Base-by-base conservation (phyloP, 2,113 vertebrate species). In the Eolophus roseicapilla region DNA sequence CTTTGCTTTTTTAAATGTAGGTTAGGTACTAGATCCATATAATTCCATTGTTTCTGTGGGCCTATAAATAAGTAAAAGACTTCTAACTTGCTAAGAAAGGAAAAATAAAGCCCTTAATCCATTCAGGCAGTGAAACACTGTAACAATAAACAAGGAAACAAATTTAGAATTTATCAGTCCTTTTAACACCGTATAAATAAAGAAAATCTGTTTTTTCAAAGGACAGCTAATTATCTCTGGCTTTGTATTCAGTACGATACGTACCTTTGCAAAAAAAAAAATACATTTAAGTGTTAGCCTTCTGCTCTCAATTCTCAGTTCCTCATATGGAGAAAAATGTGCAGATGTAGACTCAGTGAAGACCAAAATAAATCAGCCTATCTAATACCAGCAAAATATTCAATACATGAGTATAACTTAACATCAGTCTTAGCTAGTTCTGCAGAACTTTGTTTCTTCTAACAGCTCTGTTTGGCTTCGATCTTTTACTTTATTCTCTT, bases 221-320 rank as follows among this genome's bases (percentile, higher is more conserved):
- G 11, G 24, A 67, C 55, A 59, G 6, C 0, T 49, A 12, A 37
- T 70, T 70, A 52, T n/a, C 13, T 71, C 23, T 9, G 8, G 2
- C 3, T 59, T 85, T 46, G 17, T 67, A 20, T 28, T 55, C 7
- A 74, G 7, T 21, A 19, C 31, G 4, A 10, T 41, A 53, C 13
- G 33, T 5, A 39, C 2, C 7, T 70, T 47, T 41, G 10, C 7
- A 21, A 75, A 89, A 73, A 47, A 57, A 37, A 20, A 12, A 6
- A n/a, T 3, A 18, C 39, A 39, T 39, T 39, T 39, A 75, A 71
- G 8, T 4, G 1, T 1, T 59, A 60, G 1, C 2, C 6, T 74
- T 81, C 21, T 64, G 25, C 7, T 64, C 1, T 60, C 10, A 53
- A 4, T n/a, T 33, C 3, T 28, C 29, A 27, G 4, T 60, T 82